Evolutionary conservation across 64 coral and sea anemone species (phyloP), one percentile per base, ranked within the genome.

Genomic region (Cladopsammia gracilis): DNA sequence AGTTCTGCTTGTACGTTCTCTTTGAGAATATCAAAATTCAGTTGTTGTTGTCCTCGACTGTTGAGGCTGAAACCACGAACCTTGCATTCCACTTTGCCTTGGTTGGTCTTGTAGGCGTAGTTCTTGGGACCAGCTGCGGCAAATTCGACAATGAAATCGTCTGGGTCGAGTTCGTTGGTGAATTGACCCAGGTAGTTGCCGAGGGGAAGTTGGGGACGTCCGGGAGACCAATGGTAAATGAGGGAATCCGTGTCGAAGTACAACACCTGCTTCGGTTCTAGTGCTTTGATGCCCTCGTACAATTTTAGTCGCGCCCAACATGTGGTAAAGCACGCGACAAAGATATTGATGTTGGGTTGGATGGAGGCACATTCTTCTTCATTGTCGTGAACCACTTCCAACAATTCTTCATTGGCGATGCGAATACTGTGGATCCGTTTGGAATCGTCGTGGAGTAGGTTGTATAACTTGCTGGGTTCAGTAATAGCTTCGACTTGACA

Each of bases 261-360:
- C 18, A 24, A 7, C 0, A 0, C 53, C 69, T 13, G 70, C 23
- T 71, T 15, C 11, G 0, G 64, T 45, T 48, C 14, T 16, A 45
- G 70, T 18, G 5, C 11, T 14, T 8, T 4, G 25, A 9, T 10
- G 10, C 10, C 22, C 2, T 4, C 19, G 2, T 92, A 92, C 20
- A 92, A 60, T 42, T 92, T 86, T 5, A 92, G 34, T 1, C 90
- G 79, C 3, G 90, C 90, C 10, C 65, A 59, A 8, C 70, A 70
- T 13, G 90, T 92, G 3, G 90, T 92, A 7, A 92, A 92, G 6
- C 70, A 15, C n/a, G 90, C 90, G 5, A 85, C 2, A 18, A 85
- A 69, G 0, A 78, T 68, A 12, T 92, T 92, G 25, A 70, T 85
- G 71, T 25, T 71, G 25, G 51, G 22, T 7, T 70, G 66, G 11